Percentiles rank a stretch among this genome's conserved stretches.
Conservation (phyloP, 2,888 invertebrate species). For the Cataglyphis livida region DNA sequence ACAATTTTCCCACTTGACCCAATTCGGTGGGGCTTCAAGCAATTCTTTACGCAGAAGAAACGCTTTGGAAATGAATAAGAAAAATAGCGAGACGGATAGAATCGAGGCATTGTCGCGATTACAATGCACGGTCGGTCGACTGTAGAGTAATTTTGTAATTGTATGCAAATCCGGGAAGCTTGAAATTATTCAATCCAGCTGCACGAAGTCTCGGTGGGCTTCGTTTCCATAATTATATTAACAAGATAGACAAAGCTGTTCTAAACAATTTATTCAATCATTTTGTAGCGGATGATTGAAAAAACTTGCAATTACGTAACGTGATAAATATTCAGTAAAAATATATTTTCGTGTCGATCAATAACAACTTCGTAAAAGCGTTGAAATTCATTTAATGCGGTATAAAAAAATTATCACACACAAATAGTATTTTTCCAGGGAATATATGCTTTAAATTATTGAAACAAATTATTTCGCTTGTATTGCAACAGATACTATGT, state of each 20-base stretch:
- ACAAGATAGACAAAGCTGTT: constrained; percentile 51
- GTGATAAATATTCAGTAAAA: neutral
- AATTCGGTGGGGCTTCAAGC: constrained; percentile 51
- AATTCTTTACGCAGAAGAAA: constrained; percentile 43
- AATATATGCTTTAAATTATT: neutral
- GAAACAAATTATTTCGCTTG: neutral
- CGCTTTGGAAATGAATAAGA: constrained; percentile 39
- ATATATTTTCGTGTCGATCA: neutral
- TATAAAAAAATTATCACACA: neutral
- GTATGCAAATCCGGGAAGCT: constrained; percentile 57
- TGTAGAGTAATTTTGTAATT: constrained; percentile 52
- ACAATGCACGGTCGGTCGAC: constrained; percentile 46
- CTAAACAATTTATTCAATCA: constrained; percentile 50
- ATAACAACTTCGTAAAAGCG: neutral
- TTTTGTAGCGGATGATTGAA: constrained; percentile 31
- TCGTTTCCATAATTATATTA: constrained; percentile 54
- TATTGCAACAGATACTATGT: neutral
- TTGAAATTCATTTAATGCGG: neutral
- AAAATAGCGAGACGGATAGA: constrained; percentile 48
- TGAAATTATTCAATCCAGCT: constrained; percentile 55
- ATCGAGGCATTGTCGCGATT: constrained; percentile 48
- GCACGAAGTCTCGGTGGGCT: constrained; percentile 32
- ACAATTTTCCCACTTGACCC: constrained; percentile 66
- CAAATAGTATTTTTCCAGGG: neutral
- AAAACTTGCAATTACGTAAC: neutral